Evolutionary conservation across 1,140 invertebrate species (phyloP), one percentile per base, ranked within the genome.

Genomic region (Neodiprion fabricii): DNA sequence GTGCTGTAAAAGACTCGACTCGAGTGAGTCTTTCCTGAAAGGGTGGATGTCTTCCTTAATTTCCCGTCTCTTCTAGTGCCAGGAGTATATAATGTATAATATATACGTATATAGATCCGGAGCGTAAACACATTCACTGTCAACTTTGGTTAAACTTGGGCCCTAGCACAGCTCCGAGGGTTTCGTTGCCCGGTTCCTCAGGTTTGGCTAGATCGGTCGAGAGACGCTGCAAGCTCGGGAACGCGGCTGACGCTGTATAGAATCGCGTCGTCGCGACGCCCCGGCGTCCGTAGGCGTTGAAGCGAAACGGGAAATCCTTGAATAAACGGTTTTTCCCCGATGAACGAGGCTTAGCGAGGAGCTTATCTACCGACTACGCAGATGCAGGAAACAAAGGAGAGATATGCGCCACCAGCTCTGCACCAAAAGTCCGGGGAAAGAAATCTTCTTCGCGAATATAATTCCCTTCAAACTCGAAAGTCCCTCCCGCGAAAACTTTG

Each of bases 271-370:
- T 40, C 28, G 28, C 28, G 28, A 40, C 28, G 28, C 28, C 28
- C 28, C n/a, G 53, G 53, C 11, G n/a, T 12, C 28, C 67, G 75
- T 71, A 75, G 74, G 71, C 75, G 80, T 77, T 75, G 74, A 73
- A 76, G 77, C 79, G 79, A 80, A 81, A 80, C 79, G 74, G 78
- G 75, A 81, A 81, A 81, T 81, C 79, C 78, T 77, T 77, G 71
- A 80, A 80, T 79, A 81, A 81, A 81, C 79, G 76, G 79, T 80
- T 79, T 81, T 81, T 79, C 75, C 79, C 74, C 80, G 21, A 81
- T 79, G 73, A 79, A 73, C 74, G 67, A 72, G 76, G 76, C 80
- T 81, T 80, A 81, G 78, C 78, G 77, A 71, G 80, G 80, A 61
- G 80, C 80, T 81, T 81, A 81, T 81, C 79, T 80, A 77, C 72